Percentiles rank a stretch among this genome's conserved stretches.
Conservation (phyloP, 2,113 vertebrate species). For the Anthoscopus minutus region DNA sequence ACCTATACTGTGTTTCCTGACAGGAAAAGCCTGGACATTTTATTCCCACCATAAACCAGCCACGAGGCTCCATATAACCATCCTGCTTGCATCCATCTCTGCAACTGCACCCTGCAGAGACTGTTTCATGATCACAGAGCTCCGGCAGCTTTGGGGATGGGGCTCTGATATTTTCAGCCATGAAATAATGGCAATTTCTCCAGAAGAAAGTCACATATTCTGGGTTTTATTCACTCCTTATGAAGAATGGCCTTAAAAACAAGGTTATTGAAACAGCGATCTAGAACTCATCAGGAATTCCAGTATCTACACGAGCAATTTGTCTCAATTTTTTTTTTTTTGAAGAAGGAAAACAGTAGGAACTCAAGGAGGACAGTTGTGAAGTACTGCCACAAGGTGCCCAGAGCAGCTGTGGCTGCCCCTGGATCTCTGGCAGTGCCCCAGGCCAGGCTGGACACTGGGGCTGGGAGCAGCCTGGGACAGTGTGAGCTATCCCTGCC, state of each 20-base stretch:
- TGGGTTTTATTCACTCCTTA: not conserved
- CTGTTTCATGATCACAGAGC: not conserved
- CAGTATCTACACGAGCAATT: not conserved
- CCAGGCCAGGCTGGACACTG: not conserved
- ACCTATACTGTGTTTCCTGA: not conserved
- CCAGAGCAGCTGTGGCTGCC: not conserved
- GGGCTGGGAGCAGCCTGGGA: not conserved
- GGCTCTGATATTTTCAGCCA: not conserved
- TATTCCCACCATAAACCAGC: slow-evolving; percentile 21
- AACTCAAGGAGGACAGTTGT: not conserved
- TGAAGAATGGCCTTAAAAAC: not conserved
- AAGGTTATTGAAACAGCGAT: not conserved
- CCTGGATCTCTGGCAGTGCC: not conserved
- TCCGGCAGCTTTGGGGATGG: not conserved
- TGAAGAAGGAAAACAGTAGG: not conserved
- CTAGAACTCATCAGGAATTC: not conserved
- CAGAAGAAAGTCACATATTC: not conserved
- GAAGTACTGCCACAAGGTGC: not conserved
- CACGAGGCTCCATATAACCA: not conserved
- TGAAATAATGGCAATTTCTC: not conserved
- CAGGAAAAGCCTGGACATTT: not conserved
- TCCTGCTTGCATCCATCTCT: not conserved
- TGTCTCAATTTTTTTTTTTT: not conserved
- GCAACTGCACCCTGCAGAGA: not conserved
- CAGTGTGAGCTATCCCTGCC: not conserved